A percentile compares a stretch with the other conserved stretches of the same genome.
phyloP scores from a whole-genome alignment of 1,140 invertebrate genomes.

The Hormaphis cornu region DNA sequence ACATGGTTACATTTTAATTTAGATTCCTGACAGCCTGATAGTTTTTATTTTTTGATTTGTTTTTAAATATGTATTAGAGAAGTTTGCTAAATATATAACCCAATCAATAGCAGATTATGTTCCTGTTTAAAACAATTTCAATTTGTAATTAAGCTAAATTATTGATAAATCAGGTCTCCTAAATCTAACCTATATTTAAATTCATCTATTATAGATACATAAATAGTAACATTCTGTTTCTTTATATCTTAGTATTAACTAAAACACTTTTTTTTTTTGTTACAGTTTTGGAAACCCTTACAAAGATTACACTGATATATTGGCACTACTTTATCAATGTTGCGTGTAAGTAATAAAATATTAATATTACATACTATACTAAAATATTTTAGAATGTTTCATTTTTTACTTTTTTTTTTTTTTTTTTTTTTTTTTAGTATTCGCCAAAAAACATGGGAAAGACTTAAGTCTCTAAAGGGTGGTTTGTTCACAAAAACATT shows the following conservation, averaged over 20 bases:
- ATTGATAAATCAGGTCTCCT: too few species aligned
- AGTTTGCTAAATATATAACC: too few species aligned
- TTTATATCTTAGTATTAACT: too few species aligned
- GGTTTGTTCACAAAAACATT: slow-evolving; percentile 50
- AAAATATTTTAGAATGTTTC: background rate
- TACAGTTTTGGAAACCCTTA: slow-evolving; percentile 70
- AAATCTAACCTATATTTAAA: too few species aligned
- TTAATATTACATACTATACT: background rate
- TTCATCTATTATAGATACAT: too few species aligned
- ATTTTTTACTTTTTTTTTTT: slow-evolving; percentile 35
- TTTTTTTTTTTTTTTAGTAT: slow-evolving; percentile 50
- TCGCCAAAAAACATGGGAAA: slow-evolving; percentile 57
- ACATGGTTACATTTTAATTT: background rate
- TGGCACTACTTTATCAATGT: slow-evolving; percentile 83
- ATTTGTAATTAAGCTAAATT: too few species aligned
- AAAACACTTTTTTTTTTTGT: slow-evolving; percentile 33
- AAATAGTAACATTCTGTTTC: too few species aligned
- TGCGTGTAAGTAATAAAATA: slow-evolving; percentile 57
- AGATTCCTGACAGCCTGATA: too few species aligned
- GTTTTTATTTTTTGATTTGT: too few species aligned
- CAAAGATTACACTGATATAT: slow-evolving; percentile 71
- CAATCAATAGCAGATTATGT: too few species aligned
- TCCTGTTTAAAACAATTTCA: too few species aligned
- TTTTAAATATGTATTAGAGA: too few species aligned
- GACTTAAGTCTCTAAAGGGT: slow-evolving; percentile 58